phyloP scores from a whole-genome alignment of 2,113 vertebrate genomes.

The Polypterus bichir region DNA sequence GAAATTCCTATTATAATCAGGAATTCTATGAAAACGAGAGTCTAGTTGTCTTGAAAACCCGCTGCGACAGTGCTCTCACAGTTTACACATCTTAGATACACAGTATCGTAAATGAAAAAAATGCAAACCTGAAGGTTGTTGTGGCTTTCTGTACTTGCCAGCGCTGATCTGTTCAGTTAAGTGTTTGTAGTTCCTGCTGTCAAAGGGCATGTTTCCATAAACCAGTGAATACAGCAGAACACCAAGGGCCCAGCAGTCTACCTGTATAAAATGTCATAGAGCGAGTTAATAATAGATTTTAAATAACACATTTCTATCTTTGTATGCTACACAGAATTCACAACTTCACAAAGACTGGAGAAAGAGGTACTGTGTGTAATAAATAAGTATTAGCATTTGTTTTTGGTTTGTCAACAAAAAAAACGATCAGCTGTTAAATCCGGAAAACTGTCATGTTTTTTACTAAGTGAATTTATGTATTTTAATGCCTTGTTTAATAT shows the following conservation, averaged over 20 bases:
- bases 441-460: too few relatives aligned
- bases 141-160: slow-evolving; percentile 45
- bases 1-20: too few relatives aligned
- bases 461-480: too few relatives aligned
- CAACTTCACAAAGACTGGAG: too few relatives aligned
- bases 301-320: too few relatives aligned
- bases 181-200: slow-evolving; percentile 38
- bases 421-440: too few relatives aligned
- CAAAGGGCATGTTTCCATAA: slow-evolving; percentile 61
- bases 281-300: too few relatives aligned
- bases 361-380: too few relatives aligned
- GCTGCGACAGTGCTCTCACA: background rate
- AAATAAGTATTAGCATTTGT: too few relatives aligned
- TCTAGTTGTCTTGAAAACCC: background rate
- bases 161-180: slow-evolving; percentile 54
- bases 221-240: slow-evolving; percentile 55
- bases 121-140: slow-evolving; percentile 45
- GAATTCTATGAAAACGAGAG: background rate
- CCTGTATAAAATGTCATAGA: slow-evolving; percentile 26
- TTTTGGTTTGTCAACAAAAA: too few relatives aligned
- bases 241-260: slow-evolving; percentile 64
- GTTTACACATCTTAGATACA: background rate
- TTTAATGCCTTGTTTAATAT: too few relatives aligned
- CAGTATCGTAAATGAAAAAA: background rate
- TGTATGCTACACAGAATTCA: too few relatives aligned